These are phyloP conservation scores for Cladorhizidae sp. DNA, from an alignment of 37 sponge, comb jelly and placozoan genomes.

Conservation along the genomic window DNA sequence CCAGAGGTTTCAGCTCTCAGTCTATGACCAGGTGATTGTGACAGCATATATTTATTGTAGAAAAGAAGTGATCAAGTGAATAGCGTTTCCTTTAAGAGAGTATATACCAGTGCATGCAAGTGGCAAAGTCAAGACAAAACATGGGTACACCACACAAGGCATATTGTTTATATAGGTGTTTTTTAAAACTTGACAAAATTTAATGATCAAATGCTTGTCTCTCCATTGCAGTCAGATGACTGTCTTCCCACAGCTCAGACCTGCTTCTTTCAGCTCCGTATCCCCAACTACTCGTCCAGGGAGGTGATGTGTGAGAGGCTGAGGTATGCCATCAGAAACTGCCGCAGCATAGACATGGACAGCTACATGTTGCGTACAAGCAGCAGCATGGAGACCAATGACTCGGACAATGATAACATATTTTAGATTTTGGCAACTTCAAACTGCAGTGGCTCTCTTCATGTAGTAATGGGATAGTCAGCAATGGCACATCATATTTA, in stretches of 20 bases:
- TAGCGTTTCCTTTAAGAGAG: background rate
- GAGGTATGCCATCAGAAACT: slow-evolving; percentile 89
- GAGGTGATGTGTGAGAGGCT: slow-evolving; percentile 75
- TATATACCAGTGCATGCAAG: background rate
- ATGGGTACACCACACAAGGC: background rate
- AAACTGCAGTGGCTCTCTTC: too few relatives aligned
- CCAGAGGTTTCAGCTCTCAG: slow-evolving; percentile 85
- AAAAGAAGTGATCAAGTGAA: background rate
- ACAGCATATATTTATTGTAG: too few relatives aligned
- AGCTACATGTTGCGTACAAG: slow-evolving; percentile 84
- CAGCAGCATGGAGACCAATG: slow-evolving; percentile 8
- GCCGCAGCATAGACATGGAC: slow-evolving; percentile 92
- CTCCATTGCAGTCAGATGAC: slow-evolving; percentile 48
- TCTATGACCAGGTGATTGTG: slow-evolving; percentile 59
- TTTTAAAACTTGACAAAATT: background rate
- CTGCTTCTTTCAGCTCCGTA: slow-evolving; percentile 92
- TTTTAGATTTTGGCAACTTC: too few relatives aligned
- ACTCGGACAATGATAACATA: background rate
- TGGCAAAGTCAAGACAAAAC: too few relatives aligned
- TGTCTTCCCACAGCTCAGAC: slow-evolving; percentile 91
- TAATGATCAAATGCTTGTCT: too few relatives aligned
- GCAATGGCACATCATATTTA: too few relatives aligned
- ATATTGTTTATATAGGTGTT: background rate
- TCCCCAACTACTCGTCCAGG: slow-evolving; percentile 78
- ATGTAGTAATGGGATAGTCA: too few relatives aligned